Conservation (phyloP, 2,888 invertebrate genomes). For the Protodeltote pygarga region DNA sequence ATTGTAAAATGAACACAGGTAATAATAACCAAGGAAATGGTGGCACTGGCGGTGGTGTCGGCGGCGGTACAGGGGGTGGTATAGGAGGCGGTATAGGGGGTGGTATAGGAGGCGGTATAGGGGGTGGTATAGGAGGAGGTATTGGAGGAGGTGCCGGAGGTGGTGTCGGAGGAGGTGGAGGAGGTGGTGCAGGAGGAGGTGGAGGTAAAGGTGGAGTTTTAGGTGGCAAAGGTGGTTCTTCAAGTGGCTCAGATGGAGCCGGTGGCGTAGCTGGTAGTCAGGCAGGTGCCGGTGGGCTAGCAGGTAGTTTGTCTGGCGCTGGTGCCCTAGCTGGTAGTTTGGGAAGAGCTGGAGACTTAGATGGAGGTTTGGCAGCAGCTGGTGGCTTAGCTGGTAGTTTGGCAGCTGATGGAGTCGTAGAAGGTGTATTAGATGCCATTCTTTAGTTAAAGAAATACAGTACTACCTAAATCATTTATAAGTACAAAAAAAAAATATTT, state of each 20-base stretch:
- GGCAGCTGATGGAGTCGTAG: not conserved
- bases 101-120: slow-evolving; percentile 2
- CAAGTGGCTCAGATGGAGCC: slow-evolving; percentile 25
- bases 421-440: slow-evolving; percentile 6
- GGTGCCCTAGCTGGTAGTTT: not conserved
- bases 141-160: slow-evolving; percentile 17
- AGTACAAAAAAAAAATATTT: too few relatives aligned
- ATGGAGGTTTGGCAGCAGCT: not conserved
- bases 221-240: not conserved
- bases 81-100: slow-evolving; percentile 6
- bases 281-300: slow-evolving; percentile 21
- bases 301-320: not conserved
- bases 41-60: slow-evolving; percentile 2
- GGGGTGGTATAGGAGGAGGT: slow-evolving; percentile 8
- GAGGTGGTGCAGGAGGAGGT: not conserved
- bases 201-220: not conserved
- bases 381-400: not conserved
- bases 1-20: slow-evolving; percentile 47
- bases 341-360: too few relatives aligned
- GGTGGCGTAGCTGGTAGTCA: slow-evolving; percentile 27
- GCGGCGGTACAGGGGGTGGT: slow-evolving; percentile 5
- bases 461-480: too few relatives aligned
- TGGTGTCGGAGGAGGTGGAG: not conserved
- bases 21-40: slow-evolving; percentile 10
- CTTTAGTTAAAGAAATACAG: slow-evolving; percentile 28